A percentile compares a stretch with the other conserved stretches of the same genome.
These are phyloP conservation scores for Bombus balteatus DNA, from an alignment of 1,140 invertebrate genomes.

Conservation along the genomic window DNA sequence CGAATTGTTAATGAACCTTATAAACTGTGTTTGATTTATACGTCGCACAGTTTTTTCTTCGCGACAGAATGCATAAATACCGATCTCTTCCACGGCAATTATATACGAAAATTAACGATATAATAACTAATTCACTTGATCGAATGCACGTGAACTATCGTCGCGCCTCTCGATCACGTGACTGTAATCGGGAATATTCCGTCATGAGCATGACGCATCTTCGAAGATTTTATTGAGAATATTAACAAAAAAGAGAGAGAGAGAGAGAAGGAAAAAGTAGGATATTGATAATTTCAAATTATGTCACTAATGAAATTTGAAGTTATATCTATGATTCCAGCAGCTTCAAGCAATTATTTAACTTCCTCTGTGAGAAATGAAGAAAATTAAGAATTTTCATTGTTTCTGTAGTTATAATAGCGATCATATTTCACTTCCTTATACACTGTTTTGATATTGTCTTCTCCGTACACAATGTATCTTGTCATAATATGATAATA, in stretches of 20 bases:
- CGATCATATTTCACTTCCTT: not conserved
- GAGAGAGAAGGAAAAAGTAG: not conserved
- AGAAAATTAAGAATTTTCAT: not conserved
- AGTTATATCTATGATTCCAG: not conserved
- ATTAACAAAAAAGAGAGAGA: not conserved
- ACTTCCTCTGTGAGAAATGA: not conserved
- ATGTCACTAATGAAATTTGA: not conserved
- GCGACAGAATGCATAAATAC: no score
- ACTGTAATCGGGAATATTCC: conserved; percentile 1
- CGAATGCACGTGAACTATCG: not conserved
- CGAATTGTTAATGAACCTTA: not conserved
- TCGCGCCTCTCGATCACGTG: not conserved
- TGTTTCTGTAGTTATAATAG: not conserved
- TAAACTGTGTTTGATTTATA: not conserved
- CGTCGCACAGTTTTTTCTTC: not conserved
- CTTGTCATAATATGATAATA: not conserved
- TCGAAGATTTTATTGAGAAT: not conserved
- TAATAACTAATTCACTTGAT: not conserved
- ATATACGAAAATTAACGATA: not conserved
- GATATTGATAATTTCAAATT: not conserved
- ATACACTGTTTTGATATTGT: not conserved
- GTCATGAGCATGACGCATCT: not conserved
- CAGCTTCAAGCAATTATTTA: not conserved
- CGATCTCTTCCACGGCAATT: no score
- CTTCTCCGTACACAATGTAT: not conserved